Evolutionary conservation across 2,797 vertebrate genomes (phyloP).

Genomic region (Rhinophrynus dorsalis): DNA sequence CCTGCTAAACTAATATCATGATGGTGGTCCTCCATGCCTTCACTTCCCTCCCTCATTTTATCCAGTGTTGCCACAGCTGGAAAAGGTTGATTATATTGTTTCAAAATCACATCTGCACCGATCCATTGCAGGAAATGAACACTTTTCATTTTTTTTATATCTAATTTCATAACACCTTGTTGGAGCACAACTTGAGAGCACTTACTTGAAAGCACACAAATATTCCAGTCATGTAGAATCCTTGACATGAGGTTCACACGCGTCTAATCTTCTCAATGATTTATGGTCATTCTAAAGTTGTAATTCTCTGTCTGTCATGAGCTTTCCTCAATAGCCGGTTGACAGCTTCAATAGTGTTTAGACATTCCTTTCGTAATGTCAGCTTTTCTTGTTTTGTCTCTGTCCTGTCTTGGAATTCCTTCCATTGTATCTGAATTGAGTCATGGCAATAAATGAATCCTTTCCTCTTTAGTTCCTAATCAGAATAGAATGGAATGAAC

Average conservation of each 20-base stretch:
- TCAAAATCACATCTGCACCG: neutral
- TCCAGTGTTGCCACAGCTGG: constrained; percentile 5
- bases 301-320: constrained; percentile 72
- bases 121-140: constrained; percentile 1
- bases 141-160: neutral
- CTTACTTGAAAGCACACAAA: constrained; percentile 49
- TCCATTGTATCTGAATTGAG: constrained; percentile 73
- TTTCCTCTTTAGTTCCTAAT: constrained; percentile 72
- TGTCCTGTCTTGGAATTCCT: constrained; percentile 69
- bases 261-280: constrained; percentile 70
- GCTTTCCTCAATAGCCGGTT: constrained; percentile 67
- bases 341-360: constrained; percentile 78
- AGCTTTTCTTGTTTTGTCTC: constrained; percentile 75
- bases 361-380: constrained; percentile 72
- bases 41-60: neutral
- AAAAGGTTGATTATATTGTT: neutral
- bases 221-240: constrained; percentile 46
- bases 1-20: constrained; percentile 4
- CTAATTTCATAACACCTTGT: constrained; percentile 20
- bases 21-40: neutral
- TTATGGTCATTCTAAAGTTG: constrained; percentile 72
- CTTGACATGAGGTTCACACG: constrained; percentile 62
- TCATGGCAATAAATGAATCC: constrained; percentile 71
- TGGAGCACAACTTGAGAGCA: constrained; percentile 52
- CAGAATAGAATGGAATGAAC: constrained; percentile 67